Evolutionary conservation across 2,888 invertebrate genomes (phyloP).

Genomic region (Leucophenga maculata): DNA sequence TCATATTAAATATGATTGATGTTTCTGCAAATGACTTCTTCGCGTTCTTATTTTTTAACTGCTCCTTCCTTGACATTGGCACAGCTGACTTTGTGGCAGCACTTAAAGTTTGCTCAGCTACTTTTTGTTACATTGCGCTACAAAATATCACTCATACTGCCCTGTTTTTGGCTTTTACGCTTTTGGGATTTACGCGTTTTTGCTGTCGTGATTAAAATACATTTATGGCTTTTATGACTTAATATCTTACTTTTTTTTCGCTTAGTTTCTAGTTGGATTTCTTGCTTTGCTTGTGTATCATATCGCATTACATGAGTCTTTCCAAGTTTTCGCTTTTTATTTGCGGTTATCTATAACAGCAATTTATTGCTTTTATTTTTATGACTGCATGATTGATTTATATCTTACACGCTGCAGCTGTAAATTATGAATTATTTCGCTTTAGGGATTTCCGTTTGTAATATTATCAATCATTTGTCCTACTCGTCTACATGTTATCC

Average conservation of each 20-base stretch:
- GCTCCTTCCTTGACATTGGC: not conserved
- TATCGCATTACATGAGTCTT: no score
- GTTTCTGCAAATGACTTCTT: conserved; percentile 24
- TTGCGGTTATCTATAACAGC: no score
- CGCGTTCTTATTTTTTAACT: not conserved
- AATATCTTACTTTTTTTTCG: not conserved
- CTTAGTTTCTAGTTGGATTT: not conserved
- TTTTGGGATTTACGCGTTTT: conserved; percentile 10
- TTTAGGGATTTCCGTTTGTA: no score
- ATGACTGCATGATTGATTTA: no score
- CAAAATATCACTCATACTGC: no score
- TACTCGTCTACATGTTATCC: no score
- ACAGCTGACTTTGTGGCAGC: not conserved
- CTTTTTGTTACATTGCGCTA: not conserved
- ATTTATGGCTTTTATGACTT: conserved; percentile 26
- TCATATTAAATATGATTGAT: conserved; percentile 36
- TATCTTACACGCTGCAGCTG: no score
- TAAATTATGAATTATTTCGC: no score
- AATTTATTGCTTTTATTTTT: no score
- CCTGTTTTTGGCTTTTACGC: not conserved
- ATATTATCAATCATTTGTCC: no score
- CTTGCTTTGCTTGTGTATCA: no score
- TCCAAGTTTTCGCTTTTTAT: no score
- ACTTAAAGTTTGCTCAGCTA: not conserved
- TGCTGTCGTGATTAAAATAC: conserved; percentile 8